Conservation (phyloP, 2,797 vertebrate genomes). For the Enteromius unitaeniatus region DNA sequence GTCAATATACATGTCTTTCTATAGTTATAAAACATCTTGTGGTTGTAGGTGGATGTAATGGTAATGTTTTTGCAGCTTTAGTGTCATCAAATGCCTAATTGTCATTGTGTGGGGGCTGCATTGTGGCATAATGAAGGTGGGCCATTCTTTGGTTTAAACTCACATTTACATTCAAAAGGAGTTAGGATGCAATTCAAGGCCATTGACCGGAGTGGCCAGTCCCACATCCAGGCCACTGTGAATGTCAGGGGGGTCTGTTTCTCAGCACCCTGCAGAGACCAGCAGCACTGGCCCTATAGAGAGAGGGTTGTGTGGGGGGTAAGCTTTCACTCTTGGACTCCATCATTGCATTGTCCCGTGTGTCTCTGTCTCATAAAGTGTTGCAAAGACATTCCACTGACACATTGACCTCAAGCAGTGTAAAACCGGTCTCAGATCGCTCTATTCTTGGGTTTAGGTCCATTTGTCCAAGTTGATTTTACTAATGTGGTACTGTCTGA, state of each 20-base stretch:
- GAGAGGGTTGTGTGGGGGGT: conserved; percentile 42
- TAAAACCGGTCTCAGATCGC: background rate
- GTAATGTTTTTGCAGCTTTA: conserved; percentile 13
- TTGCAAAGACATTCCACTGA: conserved; percentile 25
- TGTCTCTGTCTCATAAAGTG: conserved; percentile 29
- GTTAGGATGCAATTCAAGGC: conserved; percentile 50
- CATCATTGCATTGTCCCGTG: conserved; percentile 35
- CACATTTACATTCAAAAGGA: conserved; percentile 67
- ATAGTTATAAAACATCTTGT: background rate
- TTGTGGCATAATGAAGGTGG: conserved; percentile 48
- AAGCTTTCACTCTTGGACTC: conserved; percentile 61
- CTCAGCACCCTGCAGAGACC: conserved; percentile 59
- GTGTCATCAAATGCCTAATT: conserved; percentile 24
- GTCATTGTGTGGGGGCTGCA: conserved; percentile 15
- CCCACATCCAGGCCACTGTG: conserved; percentile 40
- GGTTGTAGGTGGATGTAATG: background rate
- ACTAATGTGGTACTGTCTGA: background rate
- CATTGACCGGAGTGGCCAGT: conserved; percentile 54
- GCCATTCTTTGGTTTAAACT: conserved; percentile 63
- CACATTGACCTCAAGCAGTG: conserved; percentile 29
- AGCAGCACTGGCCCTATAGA: conserved; percentile 53
- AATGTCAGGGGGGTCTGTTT: conserved; percentile 57
- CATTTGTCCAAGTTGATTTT: background rate
- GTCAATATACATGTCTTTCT: background rate
- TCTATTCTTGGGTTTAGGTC: background rate